Percentiles rank a stretch among this genome's conserved stretches.
These are phyloP conservation scores for Hermatobates lingyangjiaoensis DNA, from an alignment of 1,140 invertebrate species.

Conservation along the genomic window DNA sequence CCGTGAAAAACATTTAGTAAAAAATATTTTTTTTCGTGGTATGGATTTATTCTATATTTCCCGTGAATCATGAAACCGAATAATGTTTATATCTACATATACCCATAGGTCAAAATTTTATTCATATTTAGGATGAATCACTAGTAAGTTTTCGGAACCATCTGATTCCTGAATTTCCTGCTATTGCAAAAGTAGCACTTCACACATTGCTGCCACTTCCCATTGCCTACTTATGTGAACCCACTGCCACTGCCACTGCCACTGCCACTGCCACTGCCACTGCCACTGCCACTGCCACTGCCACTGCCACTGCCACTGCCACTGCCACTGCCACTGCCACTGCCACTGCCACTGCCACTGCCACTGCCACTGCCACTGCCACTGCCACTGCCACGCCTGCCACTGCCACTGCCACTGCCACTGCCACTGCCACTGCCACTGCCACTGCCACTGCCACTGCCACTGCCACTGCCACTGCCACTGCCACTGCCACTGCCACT, in stretches of 20 bases:
- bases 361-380: conserved; percentile 3
- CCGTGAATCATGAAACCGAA: no score
- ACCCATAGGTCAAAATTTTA: no score
- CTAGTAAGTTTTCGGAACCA: no score
- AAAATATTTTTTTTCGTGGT: no score
- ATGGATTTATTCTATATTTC: no score
- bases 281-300: conserved; percentile 4
- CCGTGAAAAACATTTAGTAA: no score
- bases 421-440: conserved; percentile 4
- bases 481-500: conserved; percentile 6
- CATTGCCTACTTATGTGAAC: no score
- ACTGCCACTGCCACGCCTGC: conserved; percentile 7
- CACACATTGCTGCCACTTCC: no score
- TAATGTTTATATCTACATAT: no score
- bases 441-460: conserved; percentile 6
- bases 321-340: conserved; percentile 4
- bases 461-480: conserved; percentile 4
- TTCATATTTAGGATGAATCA: no score
- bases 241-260: conserved; percentile 5
- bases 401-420: conserved; percentile 4
- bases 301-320: conserved; percentile 3
- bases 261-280: conserved; percentile 7
- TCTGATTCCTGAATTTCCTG: no score
- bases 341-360: conserved; percentile 3
- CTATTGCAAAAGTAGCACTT: no score